phyloP scores from a whole-genome alignment of 2,888 invertebrate genomes.

The Tupiocoris notatus region DNA sequence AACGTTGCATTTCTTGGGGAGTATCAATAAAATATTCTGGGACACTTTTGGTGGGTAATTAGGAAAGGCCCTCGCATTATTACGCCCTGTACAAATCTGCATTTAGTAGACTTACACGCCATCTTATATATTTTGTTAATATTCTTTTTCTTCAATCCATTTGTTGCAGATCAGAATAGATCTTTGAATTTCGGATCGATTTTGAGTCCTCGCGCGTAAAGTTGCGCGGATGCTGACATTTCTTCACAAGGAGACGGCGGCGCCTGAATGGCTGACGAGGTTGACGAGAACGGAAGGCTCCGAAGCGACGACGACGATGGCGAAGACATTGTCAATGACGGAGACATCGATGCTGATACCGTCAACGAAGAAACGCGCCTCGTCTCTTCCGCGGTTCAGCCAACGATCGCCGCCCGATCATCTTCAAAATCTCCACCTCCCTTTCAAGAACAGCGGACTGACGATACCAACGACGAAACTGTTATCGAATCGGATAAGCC shows the following conservation, averaged over 20 bases:
- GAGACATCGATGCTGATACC: not conserved
- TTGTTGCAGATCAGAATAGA: constrained; percentile 26
- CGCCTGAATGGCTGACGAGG: constrained; percentile 41
- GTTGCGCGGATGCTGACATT: constrained; percentile 31
- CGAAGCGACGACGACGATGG: not conserved
- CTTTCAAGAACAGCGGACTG: no score
- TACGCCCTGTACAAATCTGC: no score
- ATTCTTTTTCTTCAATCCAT: no score
- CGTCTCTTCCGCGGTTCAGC: not conserved
- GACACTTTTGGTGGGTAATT: no score
- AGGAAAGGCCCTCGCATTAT: no score
- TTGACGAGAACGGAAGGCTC: constrained; percentile 28
- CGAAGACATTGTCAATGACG: not conserved
- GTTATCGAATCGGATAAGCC: not conserved
- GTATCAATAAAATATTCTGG: no score
- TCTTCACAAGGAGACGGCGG: not conserved
- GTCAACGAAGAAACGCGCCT: constrained; percentile 30
- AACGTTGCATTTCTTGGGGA: no score
- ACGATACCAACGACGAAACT: not conserved
- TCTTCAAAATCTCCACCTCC: not conserved
- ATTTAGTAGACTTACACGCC: no score
- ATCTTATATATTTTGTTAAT: no score
- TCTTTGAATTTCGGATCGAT: not conserved
- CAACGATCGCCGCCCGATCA: not conserved
- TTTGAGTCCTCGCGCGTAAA: constrained; percentile 8